Evolutionary conservation across 2,113 vertebrate genomes (phyloP), one percentile per base, ranked within the genome.

Genomic region (Ciconia boyciana): DNA sequence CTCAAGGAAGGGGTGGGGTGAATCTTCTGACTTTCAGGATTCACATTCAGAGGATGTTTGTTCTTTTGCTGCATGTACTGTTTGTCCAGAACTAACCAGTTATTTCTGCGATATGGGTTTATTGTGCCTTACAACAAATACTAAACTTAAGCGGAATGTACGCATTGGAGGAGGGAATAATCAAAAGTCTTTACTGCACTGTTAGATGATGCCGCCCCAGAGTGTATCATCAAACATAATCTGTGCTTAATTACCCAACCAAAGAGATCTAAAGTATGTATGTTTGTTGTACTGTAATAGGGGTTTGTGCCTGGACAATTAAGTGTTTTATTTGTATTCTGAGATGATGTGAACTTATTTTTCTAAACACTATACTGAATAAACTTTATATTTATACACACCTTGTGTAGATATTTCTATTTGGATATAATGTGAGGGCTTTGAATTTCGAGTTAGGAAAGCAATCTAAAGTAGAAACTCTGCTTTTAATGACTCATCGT

Each of bases 321-420:
- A 98, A 98, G 98, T 98, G 98, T 98, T 98, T 98, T 99, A 98
- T 99, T 99, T 99, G 99, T 99, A 99, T 99, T 99, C 98, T 99
- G 99, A 99, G 99, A 99, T 99, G 99, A 99, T 99, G 98, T 99
- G 99, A 99, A 99, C 99, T 99, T 99, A 99, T 99, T 99, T 99
- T 99, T 99, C 99, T 99, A 99, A 99, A 99, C 98, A 99, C 98
- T 98, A 99, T 99, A 98, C 98, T 99, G 98, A 99, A 99, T 99
- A 99, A 99, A 99, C 99, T 99, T 99, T 99, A 99, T 99, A 99
- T 99, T 99, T 99, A 99, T 99, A 99, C 98, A 98, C 98, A 98
- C 65, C 72, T 94, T 89, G 90, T 90, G 93, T 92, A 96, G 94
- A 65, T 86, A 71, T 49, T 95, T 94, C 78, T 95, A 1, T 95